Evolutionary conservation across 2,888 invertebrate genomes (phyloP).

Genomic region (Rutpela maculata): DNA sequence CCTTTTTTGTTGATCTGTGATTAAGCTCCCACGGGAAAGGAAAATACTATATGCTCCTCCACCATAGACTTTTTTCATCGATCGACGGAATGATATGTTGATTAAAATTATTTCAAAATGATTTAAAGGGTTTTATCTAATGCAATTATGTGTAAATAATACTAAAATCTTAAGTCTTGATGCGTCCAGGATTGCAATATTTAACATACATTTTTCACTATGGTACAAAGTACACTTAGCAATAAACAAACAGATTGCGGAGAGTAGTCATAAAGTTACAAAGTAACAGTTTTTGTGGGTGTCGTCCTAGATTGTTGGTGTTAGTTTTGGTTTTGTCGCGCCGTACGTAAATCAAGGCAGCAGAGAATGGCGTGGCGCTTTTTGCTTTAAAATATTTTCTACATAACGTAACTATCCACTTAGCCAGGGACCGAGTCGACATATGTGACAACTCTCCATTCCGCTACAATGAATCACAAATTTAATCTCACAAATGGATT

Average conservation of each 20-base stretch:
- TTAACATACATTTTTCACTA: too few relatives aligned
- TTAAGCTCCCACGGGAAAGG: too few relatives aligned
- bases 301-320: slow-evolving; percentile 40
- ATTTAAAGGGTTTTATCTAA: too few relatives aligned
- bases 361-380: slow-evolving; percentile 61
- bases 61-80: too few relatives aligned
- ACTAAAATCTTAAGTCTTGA: too few relatives aligned
- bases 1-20: too few relatives aligned
- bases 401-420: slow-evolving; percentile 73
- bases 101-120: too few relatives aligned
- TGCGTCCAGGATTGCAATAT: too few relatives aligned
- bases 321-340: slow-evolving; percentile 47
- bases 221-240: neutral
- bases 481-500: slow-evolving; percentile 85
- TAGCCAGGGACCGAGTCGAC: slow-evolving; percentile 74
- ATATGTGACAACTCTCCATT: slow-evolving; percentile 81
- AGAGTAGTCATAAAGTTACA: slow-evolving; percentile 30
- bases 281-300: slow-evolving; percentile 25
- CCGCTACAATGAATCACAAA: slow-evolving; percentile 79
- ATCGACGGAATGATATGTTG: too few relatives aligned
- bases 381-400: slow-evolving; percentile 72
- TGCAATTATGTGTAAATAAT: too few relatives aligned
- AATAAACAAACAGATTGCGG: slow-evolving; percentile 32
- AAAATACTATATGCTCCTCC: too few relatives aligned
- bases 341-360: slow-evolving; percentile 65